Percentiles rank a stretch among this genome's conserved stretches.
These are phyloP conservation scores for Nyctibius grandis DNA, from an alignment of 2,797 vertebrate species.

Conservation along the genomic window DNA sequence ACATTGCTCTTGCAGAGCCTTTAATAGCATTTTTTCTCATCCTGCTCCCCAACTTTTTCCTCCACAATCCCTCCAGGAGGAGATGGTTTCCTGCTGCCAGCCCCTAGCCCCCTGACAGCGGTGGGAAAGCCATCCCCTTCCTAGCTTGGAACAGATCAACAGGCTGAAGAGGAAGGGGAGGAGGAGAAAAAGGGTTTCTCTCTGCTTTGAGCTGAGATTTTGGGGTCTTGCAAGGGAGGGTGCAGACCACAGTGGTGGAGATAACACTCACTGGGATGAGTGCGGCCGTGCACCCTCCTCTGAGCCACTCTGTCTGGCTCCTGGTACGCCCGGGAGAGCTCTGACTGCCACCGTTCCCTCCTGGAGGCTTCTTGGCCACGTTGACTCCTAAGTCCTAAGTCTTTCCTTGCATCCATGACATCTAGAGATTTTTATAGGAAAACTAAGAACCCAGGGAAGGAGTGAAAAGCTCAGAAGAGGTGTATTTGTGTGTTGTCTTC, in stretches of 20 bases:
- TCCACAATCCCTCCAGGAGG: background rate
- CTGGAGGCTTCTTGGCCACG: background rate
- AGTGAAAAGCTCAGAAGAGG: background rate
- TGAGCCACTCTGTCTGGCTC: background rate
- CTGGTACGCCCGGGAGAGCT: background rate
- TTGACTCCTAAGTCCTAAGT: background rate
- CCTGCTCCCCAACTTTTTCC: background rate
- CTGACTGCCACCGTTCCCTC: background rate
- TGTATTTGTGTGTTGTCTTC: too few species aligned
- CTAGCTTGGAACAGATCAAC: fast-evolving
- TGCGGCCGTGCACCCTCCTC: background rate
- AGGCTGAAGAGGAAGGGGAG: background rate
- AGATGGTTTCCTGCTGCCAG: background rate
- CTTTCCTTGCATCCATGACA: background rate
- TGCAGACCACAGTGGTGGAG: background rate
- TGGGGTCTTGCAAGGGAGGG: background rate
- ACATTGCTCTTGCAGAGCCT: background rate
- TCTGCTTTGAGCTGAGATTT: background rate
- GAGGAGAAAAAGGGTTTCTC: background rate
- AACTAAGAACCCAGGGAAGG: background rate
- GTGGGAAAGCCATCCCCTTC: background rate
- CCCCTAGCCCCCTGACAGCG: fast-evolving
- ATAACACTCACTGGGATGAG: background rate
- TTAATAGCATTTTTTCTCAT: background rate
- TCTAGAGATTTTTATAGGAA: background rate